Evolutionary conservation across 1,140 invertebrate genomes (phyloP).

Genomic region (Drosophila mojavensis): DNA sequence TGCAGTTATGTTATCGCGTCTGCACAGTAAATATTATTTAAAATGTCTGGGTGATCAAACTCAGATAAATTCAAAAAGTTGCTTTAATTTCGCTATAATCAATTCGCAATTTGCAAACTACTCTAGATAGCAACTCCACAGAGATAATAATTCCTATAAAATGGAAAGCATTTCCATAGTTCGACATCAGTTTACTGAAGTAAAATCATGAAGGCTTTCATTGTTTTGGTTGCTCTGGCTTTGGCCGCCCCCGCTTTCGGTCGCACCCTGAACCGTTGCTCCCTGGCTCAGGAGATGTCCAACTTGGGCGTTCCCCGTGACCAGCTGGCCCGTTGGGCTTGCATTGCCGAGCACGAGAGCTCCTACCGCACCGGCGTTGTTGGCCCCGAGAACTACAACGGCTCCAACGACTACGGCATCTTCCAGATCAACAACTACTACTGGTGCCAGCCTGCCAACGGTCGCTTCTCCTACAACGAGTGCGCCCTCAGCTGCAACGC

Average conservation of each 20-base stretch:
- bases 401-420: slow-evolving; percentile 67
- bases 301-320: slow-evolving; percentile 51
- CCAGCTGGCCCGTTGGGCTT: slow-evolving; percentile 51
- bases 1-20: neutral
- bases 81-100: slow-evolving; percentile 25
- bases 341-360: slow-evolving; percentile 64
- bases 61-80: slow-evolving; percentile 8
- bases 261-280: slow-evolving; percentile 72
- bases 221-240: slow-evolving; percentile 51
- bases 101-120: slow-evolving; percentile 35
- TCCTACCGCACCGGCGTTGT: slow-evolving; percentile 51
- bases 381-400: slow-evolving; percentile 38
- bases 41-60: slow-evolving; percentile 14
- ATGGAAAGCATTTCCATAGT: neutral
- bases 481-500: neutral
- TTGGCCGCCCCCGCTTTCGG: slow-evolving; percentile 41
- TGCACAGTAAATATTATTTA: neutral
- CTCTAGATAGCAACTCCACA: slow-evolving; percentile 13
- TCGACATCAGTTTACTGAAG: slow-evolving; percentile 35
- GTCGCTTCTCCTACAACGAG: slow-evolving; percentile 34
- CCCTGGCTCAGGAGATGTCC: slow-evolving; percentile 71
- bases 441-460: slow-evolving; percentile 69
- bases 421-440: slow-evolving; percentile 29
- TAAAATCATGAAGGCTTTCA: slow-evolving; percentile 52
- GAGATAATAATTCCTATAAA: slow-evolving; percentile 53